Percentiles rank a stretch among this genome's conserved stretches.
phyloP scores from a whole-genome alignment of 2,888 invertebrate species.

The Callyntrura guangdongensis region DNA sequence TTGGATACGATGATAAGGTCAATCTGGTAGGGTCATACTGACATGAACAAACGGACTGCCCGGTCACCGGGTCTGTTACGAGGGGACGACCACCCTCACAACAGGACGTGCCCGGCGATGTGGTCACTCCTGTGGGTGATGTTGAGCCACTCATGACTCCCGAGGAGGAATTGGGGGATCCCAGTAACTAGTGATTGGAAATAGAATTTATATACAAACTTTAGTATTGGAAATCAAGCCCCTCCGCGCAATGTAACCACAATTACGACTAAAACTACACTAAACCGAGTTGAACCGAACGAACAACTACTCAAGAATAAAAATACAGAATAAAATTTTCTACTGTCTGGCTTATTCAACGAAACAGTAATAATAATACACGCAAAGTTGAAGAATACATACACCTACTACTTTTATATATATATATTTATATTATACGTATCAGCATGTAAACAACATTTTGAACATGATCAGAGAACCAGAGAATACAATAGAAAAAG shows the following conservation, averaged over 20 bases:
- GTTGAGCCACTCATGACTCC: constrained; percentile 85
- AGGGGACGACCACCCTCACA: constrained; percentile 97
- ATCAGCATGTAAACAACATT: constrained; percentile 2
- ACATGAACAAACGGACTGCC: constrained; percentile 97
- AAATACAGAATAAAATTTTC: neutral
- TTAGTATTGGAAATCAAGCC: constrained; percentile 15
- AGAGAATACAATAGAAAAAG: neutral
- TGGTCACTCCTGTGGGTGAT: constrained; percentile 85
- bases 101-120: constrained; percentile 87
- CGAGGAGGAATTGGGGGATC: constrained; percentile 84
- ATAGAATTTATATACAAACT: constrained; percentile 54
- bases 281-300: neutral
- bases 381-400: too few species aligned
- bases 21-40: constrained; percentile 96
- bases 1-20: constrained; percentile 93
- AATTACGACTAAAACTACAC: constrained; percentile 29
- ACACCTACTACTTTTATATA: constrained; percentile 23
- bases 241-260: neutral
- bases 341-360: too few species aligned
- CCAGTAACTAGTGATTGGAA: constrained; percentile 80
- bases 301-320: neutral
- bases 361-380: constrained; percentile 10
- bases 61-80: constrained; percentile 96
- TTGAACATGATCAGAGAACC: constrained; percentile 9
- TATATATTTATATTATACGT: neutral